Conservation (phyloP, 2,888 invertebrate species). For the Smittia aterrima region DNA sequence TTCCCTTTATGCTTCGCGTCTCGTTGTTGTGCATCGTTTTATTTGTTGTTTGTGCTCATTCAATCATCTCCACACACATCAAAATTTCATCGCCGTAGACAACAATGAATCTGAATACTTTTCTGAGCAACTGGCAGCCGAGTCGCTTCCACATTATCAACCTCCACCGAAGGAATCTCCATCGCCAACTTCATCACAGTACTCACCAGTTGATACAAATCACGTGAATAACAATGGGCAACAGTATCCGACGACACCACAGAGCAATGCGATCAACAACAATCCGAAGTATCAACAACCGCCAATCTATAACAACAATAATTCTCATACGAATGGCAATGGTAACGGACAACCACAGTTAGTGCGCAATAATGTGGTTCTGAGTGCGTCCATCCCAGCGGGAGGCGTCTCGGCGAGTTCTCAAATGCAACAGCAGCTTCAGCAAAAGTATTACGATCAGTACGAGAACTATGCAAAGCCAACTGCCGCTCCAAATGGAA, state of each 20-base stretch:
- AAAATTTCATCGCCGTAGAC: slow-evolving; percentile 9
- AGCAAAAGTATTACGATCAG: slow-evolving; percentile 47
- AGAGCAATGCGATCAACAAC: slow-evolving; percentile 43
- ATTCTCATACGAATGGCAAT: slow-evolving; percentile 6
- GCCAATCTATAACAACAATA: slow-evolving; percentile 41
- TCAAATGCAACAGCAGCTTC: slow-evolving; percentile 36
- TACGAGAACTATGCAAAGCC: slow-evolving; percentile 48
- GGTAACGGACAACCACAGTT: slow-evolving; percentile 31
- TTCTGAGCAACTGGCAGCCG: slow-evolving; percentile 55
- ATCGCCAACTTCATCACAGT: slow-evolving; percentile 42
- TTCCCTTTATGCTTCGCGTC: slow-evolving; percentile 24
- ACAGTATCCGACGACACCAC: slow-evolving; percentile 38
- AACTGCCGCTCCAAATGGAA: slow-evolving; percentile 19
- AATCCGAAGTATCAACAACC: slow-evolving; percentile 42
- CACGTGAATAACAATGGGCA: slow-evolving; percentile 38
- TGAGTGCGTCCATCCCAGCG: slow-evolving; percentile 43
- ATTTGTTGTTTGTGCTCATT: slow-evolving; percentile 27
- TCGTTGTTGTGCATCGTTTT: slow-evolving; percentile 31
- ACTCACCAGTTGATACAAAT: slow-evolving; percentile 47
- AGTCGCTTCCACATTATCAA: slow-evolving; percentile 53
- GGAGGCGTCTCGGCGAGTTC: slow-evolving; percentile 33
- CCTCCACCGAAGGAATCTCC: slow-evolving; percentile 49
- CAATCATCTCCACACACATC: background rate
- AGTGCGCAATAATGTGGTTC: slow-evolving; percentile 42
- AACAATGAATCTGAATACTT: slow-evolving; percentile 55